Evolutionary conservation across 2,888 invertebrate species (phyloP), one percentile per base, ranked within the genome.

Genomic region (Melieria crassipennis): DNA sequence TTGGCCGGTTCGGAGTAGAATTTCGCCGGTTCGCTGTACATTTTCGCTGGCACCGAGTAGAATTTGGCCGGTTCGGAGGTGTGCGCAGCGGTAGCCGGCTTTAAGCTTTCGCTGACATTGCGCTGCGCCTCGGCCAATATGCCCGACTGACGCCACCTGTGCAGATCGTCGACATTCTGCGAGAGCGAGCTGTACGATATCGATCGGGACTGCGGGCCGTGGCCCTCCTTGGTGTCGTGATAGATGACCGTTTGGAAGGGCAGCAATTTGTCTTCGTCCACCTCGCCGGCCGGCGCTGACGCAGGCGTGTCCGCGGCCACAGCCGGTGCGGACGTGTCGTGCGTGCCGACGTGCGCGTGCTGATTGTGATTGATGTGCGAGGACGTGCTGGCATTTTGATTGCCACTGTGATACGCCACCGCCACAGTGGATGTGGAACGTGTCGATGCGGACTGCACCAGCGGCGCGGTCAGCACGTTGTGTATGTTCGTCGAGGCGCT

Each of bases 1-100:
- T 89, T 89, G 1, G 90, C 88, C 0, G 91, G 91, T 79, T 90
- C 90, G 13, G 90, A 89, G 78, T 89, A 90, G 16, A 88, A 82
- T 74, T 88, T 88, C 0, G 88, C 86, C 0, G 89, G 88, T 58
- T 87, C 85, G 63, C 87, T 85, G 79, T 89, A 89, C 69, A 88
- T 81, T 78, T 88, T 88, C 1, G 88, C 84, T 0, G 89, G 88
- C 69, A 88, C 87, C 1, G 88, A 85, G 78, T 89, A 89, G 13
- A 88, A 85, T 73, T 88, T 88, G 0, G 91, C 89, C 0, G 91
- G 91, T 79, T 89, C 88, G 2, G 87, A 80, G 43, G 11, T n/a
- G n/a, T 57, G 57, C 7, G 56, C 13, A 11, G 10, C 13, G 5
- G 69, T 63, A 1, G 55, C 11, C 1, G 83, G 81, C 16, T 83